Evolutionary conservation across 2,797 vertebrate species (phyloP).

Genomic region (Platyrinchus mystaceus): DNA sequence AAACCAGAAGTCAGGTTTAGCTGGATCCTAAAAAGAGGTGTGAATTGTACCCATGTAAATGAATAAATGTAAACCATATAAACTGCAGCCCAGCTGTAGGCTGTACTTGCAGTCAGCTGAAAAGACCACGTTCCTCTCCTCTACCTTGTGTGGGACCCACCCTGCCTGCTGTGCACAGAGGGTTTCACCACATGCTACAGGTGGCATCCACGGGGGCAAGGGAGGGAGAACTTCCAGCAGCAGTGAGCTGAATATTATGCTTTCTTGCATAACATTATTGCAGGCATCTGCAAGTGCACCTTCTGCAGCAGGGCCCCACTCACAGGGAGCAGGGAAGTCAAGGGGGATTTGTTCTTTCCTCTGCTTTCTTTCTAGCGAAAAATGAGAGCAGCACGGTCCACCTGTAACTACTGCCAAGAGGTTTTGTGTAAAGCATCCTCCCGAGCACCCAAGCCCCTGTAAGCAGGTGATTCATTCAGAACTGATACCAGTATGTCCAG

Average conservation of each 20-base stretch:
- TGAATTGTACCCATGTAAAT: neutral
- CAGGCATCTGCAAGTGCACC: neutral
- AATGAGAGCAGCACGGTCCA: neutral
- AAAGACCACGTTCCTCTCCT: neutral
- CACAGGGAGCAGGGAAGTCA: neutral
- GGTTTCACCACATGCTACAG: neutral
- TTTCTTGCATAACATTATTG: neutral
- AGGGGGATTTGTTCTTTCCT: neutral
- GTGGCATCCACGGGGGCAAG: rapidly evolving
- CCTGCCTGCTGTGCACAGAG: neutral
- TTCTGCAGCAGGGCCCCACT: neutral
- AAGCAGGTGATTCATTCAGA: neutral
- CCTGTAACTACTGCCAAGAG: neutral
- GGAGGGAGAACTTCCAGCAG: neutral
- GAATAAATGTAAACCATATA: neutral
- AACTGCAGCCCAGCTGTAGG: neutral
- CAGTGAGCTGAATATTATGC: neutral
- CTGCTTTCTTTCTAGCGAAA: neutral
- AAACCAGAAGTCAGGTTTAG: neutral
- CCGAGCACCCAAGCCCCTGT: neutral
- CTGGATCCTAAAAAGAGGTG: neutral
- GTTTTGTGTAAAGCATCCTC: neutral
- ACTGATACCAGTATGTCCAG: neutral
- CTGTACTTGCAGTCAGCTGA: neutral
- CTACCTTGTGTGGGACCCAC: neutral